These are phyloP conservation scores for Notolabrus celidotus DNA, from an alignment of 2,797 vertebrate genomes.

Conservation along the genomic window DNA sequence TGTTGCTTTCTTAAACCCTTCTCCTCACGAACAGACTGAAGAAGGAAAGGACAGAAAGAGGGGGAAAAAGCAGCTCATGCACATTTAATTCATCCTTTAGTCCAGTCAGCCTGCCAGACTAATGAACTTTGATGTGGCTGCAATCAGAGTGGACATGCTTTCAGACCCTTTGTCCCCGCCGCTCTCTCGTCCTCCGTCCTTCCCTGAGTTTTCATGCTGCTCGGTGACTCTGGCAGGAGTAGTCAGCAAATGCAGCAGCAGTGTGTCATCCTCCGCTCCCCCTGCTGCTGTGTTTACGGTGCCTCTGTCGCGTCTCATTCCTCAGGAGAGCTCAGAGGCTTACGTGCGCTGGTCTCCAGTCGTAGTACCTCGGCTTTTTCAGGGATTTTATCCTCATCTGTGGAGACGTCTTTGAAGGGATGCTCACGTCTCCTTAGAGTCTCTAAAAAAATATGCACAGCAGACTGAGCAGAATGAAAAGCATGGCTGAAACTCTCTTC, in stretches of 20 bases:
- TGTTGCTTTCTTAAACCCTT: background rate
- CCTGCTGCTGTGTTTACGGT: background rate
- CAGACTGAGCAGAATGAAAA: background rate
- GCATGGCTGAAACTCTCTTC: background rate
- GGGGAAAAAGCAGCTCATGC: background rate
- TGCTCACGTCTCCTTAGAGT: background rate
- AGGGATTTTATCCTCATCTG: slow-evolving; percentile 3
- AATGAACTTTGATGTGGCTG: background rate
- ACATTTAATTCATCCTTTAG: background rate
- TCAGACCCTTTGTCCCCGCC: background rate
- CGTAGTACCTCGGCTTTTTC: background rate
- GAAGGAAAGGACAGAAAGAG: too few species aligned
- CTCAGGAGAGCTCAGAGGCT: slow-evolving; percentile 25
- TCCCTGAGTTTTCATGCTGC: background rate
- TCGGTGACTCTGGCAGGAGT: background rate
- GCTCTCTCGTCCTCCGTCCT: background rate
- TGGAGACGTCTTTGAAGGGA: slow-evolving; percentile 1
- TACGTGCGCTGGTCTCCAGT: background rate
- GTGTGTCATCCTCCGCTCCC: background rate
- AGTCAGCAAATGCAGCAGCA: background rate
- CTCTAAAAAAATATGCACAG: background rate
- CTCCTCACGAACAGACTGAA: background rate
- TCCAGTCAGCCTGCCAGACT: background rate
- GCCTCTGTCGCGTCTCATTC: slow-evolving; percentile 33
- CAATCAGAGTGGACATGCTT: slow-evolving; percentile 1